phyloP scores from a whole-genome alignment of 1,140 invertebrate genomes.

The Trichogramma pretiosum region DNA sequence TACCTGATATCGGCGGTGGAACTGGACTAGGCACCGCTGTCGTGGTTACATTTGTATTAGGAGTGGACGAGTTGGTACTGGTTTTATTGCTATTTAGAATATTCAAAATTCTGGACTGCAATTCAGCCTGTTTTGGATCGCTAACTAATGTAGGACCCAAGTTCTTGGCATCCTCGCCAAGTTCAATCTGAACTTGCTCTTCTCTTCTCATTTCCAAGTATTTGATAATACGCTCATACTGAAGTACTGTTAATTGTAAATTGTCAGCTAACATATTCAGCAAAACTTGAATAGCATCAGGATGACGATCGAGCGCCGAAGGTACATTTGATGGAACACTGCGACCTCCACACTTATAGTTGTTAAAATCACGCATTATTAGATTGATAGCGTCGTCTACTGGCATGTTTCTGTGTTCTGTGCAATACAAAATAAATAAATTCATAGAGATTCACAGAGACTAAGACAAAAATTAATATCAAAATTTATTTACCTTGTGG shows the following conservation, averaged over 20 bases:
- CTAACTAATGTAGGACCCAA: slow-evolving; percentile 38
- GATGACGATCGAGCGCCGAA: slow-evolving; percentile 47
- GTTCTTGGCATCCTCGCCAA: slow-evolving; percentile 49
- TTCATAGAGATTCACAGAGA: not conserved
- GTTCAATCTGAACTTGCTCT: slow-evolving; percentile 60
- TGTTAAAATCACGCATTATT: slow-evolving; percentile 69
- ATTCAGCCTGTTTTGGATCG: slow-evolving; percentile 57
- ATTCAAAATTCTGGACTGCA: slow-evolving; percentile 76
- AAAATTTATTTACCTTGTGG: slow-evolving; percentile 63
- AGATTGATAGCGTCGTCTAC: slow-evolving; percentile 79
- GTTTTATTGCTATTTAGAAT: slow-evolving; percentile 60
- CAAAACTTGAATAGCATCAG: slow-evolving; percentile 64
- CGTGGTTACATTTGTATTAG: slow-evolving; percentile 29
- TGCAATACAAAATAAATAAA: slow-evolving; percentile 19
- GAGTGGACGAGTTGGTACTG: slow-evolving; percentile 17
- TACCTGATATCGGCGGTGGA: slow-evolving; percentile 33
- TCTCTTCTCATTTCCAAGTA: slow-evolving; percentile 70
- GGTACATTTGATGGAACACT: slow-evolving; percentile 38
- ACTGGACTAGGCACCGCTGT: slow-evolving; percentile 35
- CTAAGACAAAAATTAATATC: not conserved
- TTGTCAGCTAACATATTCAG: slow-evolving; percentile 74
- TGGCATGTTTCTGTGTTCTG: slow-evolving; percentile 91
- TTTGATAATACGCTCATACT: slow-evolving; percentile 72
- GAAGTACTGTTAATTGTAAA: slow-evolving; percentile 64
- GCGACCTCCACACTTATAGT: slow-evolving; percentile 58